Conservation (phyloP, 2,113 vertebrate genomes). For the Albula glossodonta region DNA sequence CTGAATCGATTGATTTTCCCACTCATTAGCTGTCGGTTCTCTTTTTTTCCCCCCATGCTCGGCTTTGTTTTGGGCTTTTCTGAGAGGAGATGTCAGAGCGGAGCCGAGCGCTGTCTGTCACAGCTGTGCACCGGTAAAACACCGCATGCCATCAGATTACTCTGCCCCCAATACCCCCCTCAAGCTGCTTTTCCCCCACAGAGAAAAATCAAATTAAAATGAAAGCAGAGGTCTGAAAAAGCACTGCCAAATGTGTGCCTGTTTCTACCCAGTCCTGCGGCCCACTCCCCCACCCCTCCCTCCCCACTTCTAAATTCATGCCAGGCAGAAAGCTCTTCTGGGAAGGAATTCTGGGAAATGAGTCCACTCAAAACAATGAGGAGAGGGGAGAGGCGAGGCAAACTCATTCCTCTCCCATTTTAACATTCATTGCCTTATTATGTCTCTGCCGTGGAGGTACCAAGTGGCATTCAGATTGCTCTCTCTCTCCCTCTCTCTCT, state of each 20-base stretch:
- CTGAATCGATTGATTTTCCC: background rate
- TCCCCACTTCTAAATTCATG: background rate
- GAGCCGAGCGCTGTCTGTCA: background rate
- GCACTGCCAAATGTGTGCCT: background rate
- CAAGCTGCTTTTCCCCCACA: background rate
- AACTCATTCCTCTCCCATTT: background rate
- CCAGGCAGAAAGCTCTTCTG: background rate
- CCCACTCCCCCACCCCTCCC: background rate
- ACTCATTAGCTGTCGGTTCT: background rate
- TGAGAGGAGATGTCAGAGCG: background rate
- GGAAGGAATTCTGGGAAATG: background rate
- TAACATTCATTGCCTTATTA: background rate
- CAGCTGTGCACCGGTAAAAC: background rate
- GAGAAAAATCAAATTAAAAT: background rate
- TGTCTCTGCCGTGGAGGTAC: background rate
- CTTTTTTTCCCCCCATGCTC: background rate
- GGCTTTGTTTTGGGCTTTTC: background rate
- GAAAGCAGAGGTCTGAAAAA: background rate
- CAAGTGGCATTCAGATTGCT: background rate
- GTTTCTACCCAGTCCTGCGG: background rate
- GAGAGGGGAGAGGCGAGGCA: background rate
- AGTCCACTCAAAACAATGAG: background rate
- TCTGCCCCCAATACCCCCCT: background rate
- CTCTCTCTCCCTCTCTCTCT: background rate
- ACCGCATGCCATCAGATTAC: background rate